Evolutionary conservation across 2,797 vertebrate genomes (phyloP), one percentile per base, ranked within the genome.

Genomic region (Enteromius thamalakanensis): DNA sequence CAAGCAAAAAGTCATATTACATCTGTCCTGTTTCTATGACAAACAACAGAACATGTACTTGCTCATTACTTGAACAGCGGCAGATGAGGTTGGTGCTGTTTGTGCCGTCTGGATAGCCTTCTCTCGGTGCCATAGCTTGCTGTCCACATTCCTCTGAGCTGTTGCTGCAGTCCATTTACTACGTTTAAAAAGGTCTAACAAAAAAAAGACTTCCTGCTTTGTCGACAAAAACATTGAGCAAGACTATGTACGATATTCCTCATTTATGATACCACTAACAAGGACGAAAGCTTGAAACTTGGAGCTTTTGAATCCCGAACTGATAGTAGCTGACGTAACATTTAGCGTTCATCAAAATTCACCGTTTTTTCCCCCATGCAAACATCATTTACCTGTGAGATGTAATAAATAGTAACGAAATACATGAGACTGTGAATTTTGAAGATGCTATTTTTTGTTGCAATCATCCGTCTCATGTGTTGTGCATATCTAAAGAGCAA

Each of bases 381-480:
- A 87, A 89, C 89, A 89, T 91, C 89, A 91, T 87, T 86, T 89
- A 92, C 87, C 89, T 88, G 88, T 91, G 92, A 93, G 91, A 92
- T 94, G 91, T 92, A 93, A 92, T 90, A 91, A 93, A 93, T 91
- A 94, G 89, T 93, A 92, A 93, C 92, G 92, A 92, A 93, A 93
- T 91, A 94, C 93, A 93, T 90, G 92, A 94, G 94, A 95, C 94
- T 94, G 94, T 95, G 94, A 95, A 94, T 92, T 84, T 81, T 14
- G 86, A 93, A 92, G 89, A 93, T 92, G 85, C 90, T 92, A 89
- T 92, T 93, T 92, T 92, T 89, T 81, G 84, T 87, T 90, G 92
- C 91, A 90, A 86, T 90, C 89, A 91, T 92, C 90, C 88, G 90
- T 92, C 91, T 93, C 91, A 91, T 92, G 90, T 94, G 84, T 92